Evolutionary conservation across 2,797 vertebrate species (phyloP).

Genomic region (Coluber constrictor): DNA sequence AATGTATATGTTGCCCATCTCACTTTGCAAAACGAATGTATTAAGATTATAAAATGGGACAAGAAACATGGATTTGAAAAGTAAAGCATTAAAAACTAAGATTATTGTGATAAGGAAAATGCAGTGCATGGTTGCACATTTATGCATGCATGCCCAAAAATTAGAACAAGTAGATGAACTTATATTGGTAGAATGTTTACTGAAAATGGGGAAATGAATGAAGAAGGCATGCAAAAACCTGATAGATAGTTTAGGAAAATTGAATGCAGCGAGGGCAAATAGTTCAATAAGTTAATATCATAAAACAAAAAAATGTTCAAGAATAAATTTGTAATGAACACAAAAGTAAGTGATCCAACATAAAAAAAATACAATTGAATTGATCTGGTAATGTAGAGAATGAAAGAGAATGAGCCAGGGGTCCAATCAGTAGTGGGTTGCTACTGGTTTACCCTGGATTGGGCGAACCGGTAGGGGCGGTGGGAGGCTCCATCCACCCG

Average conservation of each 20-base stretch:
- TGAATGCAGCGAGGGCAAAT: too few species aligned
- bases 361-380: too few species aligned
- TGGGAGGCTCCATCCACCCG: too few species aligned
- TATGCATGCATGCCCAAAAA: background rate
- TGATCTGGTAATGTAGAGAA: background rate
- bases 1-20: background rate
- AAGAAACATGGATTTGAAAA: background rate
- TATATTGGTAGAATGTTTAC: background rate
- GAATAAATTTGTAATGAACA: too few species aligned
- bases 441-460: too few species aligned
- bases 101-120: background rate
- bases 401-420: background rate
- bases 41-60: background rate
- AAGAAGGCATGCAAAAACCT: too few species aligned
- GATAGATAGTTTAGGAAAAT: too few species aligned
- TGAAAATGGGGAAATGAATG: background rate
- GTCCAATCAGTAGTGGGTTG: background rate
- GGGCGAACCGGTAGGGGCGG: too few species aligned
- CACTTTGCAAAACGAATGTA: background rate
- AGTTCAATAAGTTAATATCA: too few species aligned
- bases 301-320: too few species aligned
- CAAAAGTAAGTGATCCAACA: too few species aligned
- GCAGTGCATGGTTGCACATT: background rate
- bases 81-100: background rate
- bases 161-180: background rate